Base-by-base conservation (phyloP, 2,113 vertebrate species). In the Eubucco bourcierii region DNA sequence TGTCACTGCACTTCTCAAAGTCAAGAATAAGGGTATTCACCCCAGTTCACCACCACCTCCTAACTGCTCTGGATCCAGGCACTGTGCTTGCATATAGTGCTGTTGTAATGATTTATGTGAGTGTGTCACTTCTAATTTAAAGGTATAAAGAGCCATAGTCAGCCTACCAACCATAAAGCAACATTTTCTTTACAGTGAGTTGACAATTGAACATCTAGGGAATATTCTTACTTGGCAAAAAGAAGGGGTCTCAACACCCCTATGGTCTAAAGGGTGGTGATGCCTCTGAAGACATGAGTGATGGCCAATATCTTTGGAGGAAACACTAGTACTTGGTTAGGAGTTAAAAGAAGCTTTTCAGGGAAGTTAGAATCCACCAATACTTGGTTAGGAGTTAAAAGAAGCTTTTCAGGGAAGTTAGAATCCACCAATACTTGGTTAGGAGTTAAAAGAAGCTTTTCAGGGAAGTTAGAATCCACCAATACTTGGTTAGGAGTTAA, bases 1-100 rank as follows among this genome's bases (percentile, higher is more conserved):
- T 95, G 93, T 90, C 93, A 80, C 44, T n/a, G 80, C 79, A 75
- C 92, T 95, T 90, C 95, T 93, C 95, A 95, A 96, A 95, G 95
- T 96, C 95, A 95, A 75, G 92, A 95, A 78, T 90, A 88, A 95
- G 88, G 70, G 85, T 95, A 90, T 61, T 95, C 83, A 93, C 95
- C 93, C 93, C 93, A 80, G 41, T 76, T 80, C 87, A 76, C 83
- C 67, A 83, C 80, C 92, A 95, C 88, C 92, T 90, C 82, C 5
- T 18, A 93, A 44, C 76, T 39, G 27, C 76, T 71, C 82, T 39
- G 85, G 77, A 80, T 83, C 47, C 90, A 79, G 73, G 68, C 80
- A 39, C 85, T 4, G 47, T 79, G 87, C 70, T 83, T 85, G 82
- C 93, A 83, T 59, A 83, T 73, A 80, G 76, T 44, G 37, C 65